Base-by-base conservation (phyloP, 2,113 vertebrate genomes). In the Tor tambroides region DNA sequence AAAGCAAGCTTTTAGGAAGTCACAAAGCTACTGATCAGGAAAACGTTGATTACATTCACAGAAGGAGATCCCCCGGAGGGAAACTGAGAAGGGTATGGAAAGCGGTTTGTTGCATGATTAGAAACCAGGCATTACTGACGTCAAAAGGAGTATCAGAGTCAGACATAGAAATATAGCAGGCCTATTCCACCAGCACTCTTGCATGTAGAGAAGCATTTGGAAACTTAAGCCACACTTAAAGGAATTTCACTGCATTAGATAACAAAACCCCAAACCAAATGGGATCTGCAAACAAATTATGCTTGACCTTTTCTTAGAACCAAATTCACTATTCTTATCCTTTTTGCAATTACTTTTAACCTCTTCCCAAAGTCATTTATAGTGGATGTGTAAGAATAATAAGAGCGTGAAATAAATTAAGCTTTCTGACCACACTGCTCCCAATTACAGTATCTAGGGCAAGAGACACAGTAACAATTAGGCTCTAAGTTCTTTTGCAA, bases 1-100 rank as follows among this genome's bases (percentile, higher is more conserved):
- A 59, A 80, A 46, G 59, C n/a, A n/a, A 46, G 38, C 23, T 69
- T 35, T 71, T 23, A 49, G 12, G 41, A 51, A 83, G 80, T 51
- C 80, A 54, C 43, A 51, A 83, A 69, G 63, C 80, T 28, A 41
- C 79, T 81, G 79, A 81, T 81, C 79, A 81, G 59, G 77, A 81
- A 81, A 81, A 65, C 2, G 79, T 63, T 51, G 61, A 83, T 83
- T 67, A 69, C 8, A 83, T 83, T 69, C 80, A 83, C 41, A 83
- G 41, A 6, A 69, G 38, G 80, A 69, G 15, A 51, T 30, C 26
- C 63, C 80, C 80, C 28, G 26, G 9, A 51, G 80, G 80, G 63
- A 83, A 83, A 69, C 15, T 19, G 63, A 30, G 63, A 83, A 21
- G 26, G 9, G 59, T 69, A 46, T 28, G 17, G 80, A 49, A 63